Base-by-base conservation (phyloP, 2,888 invertebrate genomes). In the Mesopsocus fuscifrons region DNA sequence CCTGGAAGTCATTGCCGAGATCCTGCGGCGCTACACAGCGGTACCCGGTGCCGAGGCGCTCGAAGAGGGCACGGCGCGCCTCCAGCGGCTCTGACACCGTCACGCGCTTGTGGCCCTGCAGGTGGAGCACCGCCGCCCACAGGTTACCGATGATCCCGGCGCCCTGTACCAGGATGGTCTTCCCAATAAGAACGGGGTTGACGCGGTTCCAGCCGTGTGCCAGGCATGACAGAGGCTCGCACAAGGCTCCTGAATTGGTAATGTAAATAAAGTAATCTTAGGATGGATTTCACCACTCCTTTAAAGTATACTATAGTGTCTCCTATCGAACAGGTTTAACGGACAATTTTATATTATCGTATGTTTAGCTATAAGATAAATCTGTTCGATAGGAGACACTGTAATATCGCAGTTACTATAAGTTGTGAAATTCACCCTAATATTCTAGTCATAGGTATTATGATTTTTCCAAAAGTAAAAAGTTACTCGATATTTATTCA, bases 71-170 rank as follows among this genome's bases (percentile, higher is more conserved):
- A 40, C 55, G 53, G 20, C 65, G 53, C 41, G 51, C 54, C 9
- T 58, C 54, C 53, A 74, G 74, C 48, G 74, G 72, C 53, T 80
- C 80, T 1, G 74, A 74, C 3, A 80, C 65, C 0, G 74, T 76
- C 1, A 81, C 77, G 8, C 71, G 72, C 21, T 72, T 62, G 51
- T 77, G 74, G 0, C 80, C 80, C 33, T 74, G 73, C 4, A 73
- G 64, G 54, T 80, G 78, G 1, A 80, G 62, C 0, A 69, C 57
- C 1, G 69, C 68, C 1, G 71, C 59, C 77, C 78, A 80, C 1
- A 81, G 59, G 13, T 62, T 52, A 54, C 80, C 79, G 48, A 80
- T 78, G 38, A 80, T 78, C 1, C 80, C 80, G 42, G 78, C 77
- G 1, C 80, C 80, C 1, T 69, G 64, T 1, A 80, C 59, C 0